Evolutionary conservation across 2,888 invertebrate genomes (phyloP).

Genomic region (Nesidiocoris tenuis): DNA sequence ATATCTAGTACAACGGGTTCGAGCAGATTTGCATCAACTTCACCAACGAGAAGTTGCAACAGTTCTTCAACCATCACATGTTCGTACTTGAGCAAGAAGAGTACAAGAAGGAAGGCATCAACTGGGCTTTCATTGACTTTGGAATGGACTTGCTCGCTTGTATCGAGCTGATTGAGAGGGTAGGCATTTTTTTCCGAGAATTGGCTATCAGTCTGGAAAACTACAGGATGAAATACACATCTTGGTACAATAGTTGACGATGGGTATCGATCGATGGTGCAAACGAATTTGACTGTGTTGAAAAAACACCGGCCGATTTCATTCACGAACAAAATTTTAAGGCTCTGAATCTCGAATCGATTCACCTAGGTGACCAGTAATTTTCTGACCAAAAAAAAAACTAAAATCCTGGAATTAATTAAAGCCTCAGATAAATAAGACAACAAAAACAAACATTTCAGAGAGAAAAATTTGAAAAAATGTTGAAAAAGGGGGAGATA

Average conservation of each 20-base stretch:
- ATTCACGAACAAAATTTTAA: no score
- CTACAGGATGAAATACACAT: conserved; percentile 29
- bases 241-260: conserved; percentile 2
- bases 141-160: conserved; percentile 98
- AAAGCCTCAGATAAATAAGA: no score
- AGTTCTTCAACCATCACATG: conserved; percentile 99
- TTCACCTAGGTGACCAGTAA: no score
- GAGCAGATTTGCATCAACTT: conserved; percentile 99
- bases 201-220: background rate
- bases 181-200: conserved; percentile 53
- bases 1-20: conserved; percentile 89
- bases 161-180: conserved; percentile 98
- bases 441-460: no score
- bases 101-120: conserved; percentile 95
- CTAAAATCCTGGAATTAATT: no score
- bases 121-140: conserved; percentile 98
- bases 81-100: conserved; percentile 99
- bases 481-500: no score
- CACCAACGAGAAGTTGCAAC: conserved; percentile 98
- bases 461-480: no score
- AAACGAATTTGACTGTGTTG: no score
- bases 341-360: no score
- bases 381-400: no score
- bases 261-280: no score
- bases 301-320: no score